These are phyloP conservation scores for Styela plicata DNA, from an alignment of 23 tunicate species.

Conservation along the genomic window DNA sequence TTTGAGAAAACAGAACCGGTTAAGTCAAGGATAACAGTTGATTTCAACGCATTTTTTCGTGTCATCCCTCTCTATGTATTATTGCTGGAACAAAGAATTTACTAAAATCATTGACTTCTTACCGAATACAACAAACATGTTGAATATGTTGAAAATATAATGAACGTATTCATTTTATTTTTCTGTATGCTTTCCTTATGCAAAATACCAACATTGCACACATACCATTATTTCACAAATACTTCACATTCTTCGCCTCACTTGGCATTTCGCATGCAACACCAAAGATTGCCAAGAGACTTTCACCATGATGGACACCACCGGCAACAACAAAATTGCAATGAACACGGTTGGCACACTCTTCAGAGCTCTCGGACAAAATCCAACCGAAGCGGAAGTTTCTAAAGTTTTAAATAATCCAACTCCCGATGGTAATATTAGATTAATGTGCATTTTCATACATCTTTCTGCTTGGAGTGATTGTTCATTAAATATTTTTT, in stretches of 20 bases:
- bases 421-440: conserved; percentile 66
- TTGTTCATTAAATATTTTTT: too few species aligned
- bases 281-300: conserved; percentile 60
- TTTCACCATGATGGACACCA: conserved; percentile 88
- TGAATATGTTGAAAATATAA: too few species aligned
- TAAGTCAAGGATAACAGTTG: too few species aligned
- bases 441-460: too few species aligned
- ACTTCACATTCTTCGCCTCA: conserved; percentile 11
- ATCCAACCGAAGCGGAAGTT: conserved; percentile 95
- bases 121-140: too few species aligned
- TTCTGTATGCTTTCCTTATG: background rate
- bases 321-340: conserved; percentile 88
- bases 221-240: background rate
- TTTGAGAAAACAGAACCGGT: too few species aligned
- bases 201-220: background rate
- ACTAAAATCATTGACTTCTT: too few species aligned
- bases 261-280: conserved; percentile 40
- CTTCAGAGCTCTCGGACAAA: conserved; percentile 94
- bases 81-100: too few species aligned
- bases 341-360: conserved; percentile 86
- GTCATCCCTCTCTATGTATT: too few species aligned
- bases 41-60: too few species aligned
- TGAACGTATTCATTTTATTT: too few species aligned
- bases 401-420: conserved; percentile 93
- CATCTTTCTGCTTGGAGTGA: too few species aligned